Percentiles rank a stretch among this genome's conserved stretches.
These are phyloP conservation scores for Augochlorella aurata DNA, from an alignment of 2,888 invertebrate species.

Conservation along the genomic window DNA sequence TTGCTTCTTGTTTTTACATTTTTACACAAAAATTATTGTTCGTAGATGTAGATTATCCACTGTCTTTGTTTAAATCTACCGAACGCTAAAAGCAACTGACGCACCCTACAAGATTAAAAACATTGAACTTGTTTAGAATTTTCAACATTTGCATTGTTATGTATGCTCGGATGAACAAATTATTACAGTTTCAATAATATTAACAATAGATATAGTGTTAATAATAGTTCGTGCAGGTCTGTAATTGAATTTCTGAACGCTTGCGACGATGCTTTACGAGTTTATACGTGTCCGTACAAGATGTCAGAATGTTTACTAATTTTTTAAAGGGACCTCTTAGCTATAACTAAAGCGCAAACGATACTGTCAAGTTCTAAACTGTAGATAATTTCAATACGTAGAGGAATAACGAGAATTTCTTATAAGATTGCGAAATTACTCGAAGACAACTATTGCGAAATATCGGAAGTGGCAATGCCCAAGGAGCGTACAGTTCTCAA, in stretches of 20 bases:
- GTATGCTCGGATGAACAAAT: too few species aligned
- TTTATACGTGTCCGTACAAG: background rate
- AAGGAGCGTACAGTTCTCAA: conserved; percentile 79
- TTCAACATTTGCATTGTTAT: too few species aligned
- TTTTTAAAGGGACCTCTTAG: background rate
- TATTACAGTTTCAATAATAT: too few species aligned
- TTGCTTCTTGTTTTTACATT: background rate
- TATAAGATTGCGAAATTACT: conserved; percentile 66
- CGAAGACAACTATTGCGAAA: conserved; percentile 75
- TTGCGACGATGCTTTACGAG: background rate
- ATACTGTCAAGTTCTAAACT: background rate
- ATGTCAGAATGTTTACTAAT: background rate
- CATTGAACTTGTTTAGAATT: too few species aligned
- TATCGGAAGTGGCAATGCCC: conserved; percentile 78
- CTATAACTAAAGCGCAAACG: background rate
- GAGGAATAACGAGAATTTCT: conserved; percentile 7
- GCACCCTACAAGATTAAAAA: too few species aligned
- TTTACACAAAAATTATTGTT: too few species aligned
- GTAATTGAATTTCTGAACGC: too few species aligned
- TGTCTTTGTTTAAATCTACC: too few species aligned
- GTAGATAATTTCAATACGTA: background rate
- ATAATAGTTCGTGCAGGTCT: too few species aligned
- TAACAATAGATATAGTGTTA: too few species aligned
- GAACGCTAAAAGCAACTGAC: too few species aligned
- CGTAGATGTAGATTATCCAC: too few species aligned